Percentiles rank a stretch among this genome's conserved stretches.
Evolutionary conservation across 2,888 invertebrate genomes (phyloP).

Genomic region (Drosophila peninsularis): DNA sequence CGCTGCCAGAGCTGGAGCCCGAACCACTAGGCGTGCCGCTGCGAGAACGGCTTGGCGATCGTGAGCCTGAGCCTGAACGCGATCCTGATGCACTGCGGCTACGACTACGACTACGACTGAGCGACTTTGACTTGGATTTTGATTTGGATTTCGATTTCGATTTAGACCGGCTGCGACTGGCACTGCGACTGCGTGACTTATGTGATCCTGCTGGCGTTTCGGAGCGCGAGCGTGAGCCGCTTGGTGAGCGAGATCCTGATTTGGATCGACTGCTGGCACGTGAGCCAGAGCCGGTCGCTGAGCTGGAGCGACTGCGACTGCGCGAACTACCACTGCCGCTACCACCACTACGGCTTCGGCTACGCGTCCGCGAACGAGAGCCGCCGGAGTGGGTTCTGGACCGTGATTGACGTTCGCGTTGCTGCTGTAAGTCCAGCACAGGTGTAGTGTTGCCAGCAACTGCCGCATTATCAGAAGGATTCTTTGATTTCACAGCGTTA

Average conservation of each 20-base stretch:
- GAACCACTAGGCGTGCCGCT: conserved; percentile 78
- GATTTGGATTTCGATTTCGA: conserved; percentile 30
- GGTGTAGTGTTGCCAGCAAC: conserved; percentile 34
- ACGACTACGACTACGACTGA: conserved; percentile 57
- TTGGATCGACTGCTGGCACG: conserved; percentile 77
- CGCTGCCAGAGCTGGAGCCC: conserved; percentile 82
- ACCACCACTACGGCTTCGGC: conserved; percentile 42
- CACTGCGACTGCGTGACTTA: conserved; percentile 77
- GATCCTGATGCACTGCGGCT: conserved; percentile 66
- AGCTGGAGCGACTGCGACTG: conserved; percentile 73
- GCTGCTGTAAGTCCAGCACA: conserved; percentile 61
- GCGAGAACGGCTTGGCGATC: conserved; percentile 83
- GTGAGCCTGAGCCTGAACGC: conserved; percentile 82
- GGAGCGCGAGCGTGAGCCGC: conserved; percentile 64
- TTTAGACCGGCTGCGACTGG: conserved; percentile 4
- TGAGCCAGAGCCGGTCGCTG: conserved; percentile 79
- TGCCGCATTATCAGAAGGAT: background rate
- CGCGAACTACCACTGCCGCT: conserved; percentile 63
- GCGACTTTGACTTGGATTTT: conserved; percentile 67
- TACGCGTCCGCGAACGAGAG: conserved; percentile 61
- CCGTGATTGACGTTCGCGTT: conserved; percentile 79
- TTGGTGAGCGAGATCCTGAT: conserved; percentile 71
- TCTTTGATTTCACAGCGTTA: conserved; percentile 19
- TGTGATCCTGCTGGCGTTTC: conserved; percentile 77
- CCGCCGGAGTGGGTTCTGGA: conserved; percentile 68